phyloP scores from a whole-genome alignment of 1,140 invertebrate species.

The Dendrolimus punctatus region DNA sequence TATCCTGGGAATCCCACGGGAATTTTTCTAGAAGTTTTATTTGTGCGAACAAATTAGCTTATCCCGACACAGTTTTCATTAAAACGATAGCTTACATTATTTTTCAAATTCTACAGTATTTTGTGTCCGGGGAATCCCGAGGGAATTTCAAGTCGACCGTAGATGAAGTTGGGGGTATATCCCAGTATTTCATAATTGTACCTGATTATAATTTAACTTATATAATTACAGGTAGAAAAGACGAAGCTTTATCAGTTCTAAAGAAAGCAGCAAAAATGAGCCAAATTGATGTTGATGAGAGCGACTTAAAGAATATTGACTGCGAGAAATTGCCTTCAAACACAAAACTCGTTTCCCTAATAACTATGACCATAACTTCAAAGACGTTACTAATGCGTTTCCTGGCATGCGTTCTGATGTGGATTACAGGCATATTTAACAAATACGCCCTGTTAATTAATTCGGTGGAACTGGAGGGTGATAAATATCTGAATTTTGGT shows the following conservation, averaged over 20 bases:
- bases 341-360: conserved; percentile 10
- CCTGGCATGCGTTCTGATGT: conserved; percentile 78
- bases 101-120: no score
- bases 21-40: no score
- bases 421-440: conserved; percentile 80
- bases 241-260: conserved; percentile 31
- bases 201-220: no score
- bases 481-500: conserved; percentile 79
- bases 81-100: no score
- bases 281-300: conserved; percentile 21
- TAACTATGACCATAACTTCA: conserved; percentile 26
- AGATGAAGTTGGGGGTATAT: no score
- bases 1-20: no score
- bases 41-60: no score
- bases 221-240: conserved; percentile 69
- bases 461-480: conserved; percentile 80
- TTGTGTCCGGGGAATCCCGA: no score
- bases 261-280: conserved; percentile 37
- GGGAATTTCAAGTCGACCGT: no score
- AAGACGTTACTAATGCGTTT: conserved; percentile 33
- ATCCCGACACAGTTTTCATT: no score
- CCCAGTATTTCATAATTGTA: no score
- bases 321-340: conserved; percentile 21
- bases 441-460: conserved; percentile 87
- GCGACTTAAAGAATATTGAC: conserved; percentile 22